A percentile compares a stretch with the other conserved stretches of the same genome.
Evolutionary conservation across 35 echinoderm and acorn worm genomes (phyloP).

Genomic region (Heliocidaris tuberculata): DNA sequence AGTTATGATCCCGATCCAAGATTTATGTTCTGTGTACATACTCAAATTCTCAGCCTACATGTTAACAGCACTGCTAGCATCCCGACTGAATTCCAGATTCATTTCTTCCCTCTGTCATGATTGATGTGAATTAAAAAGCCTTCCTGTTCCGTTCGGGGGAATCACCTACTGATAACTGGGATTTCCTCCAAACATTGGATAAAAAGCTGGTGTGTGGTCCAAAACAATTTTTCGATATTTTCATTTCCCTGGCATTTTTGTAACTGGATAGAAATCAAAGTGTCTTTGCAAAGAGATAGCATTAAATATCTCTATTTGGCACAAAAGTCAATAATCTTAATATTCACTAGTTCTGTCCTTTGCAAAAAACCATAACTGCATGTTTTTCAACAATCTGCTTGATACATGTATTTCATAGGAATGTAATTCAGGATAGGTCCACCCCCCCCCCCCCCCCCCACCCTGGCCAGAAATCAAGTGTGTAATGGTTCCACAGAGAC

Average conservation of each 20-base stretch:
- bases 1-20: not conserved
- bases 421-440: too few species aligned
- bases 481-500: too few species aligned
- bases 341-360: too few species aligned
- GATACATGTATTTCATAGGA: too few species aligned
- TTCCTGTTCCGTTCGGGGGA: not conserved
- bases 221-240: not conserved
- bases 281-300: not conserved
- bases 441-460: too few species aligned
- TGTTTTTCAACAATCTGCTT: too few species aligned
- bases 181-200: not conserved
- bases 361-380: too few species aligned
- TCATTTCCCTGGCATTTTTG: not conserved
- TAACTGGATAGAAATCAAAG: not conserved
- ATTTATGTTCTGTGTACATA: not conserved
- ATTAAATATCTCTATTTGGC: too few species aligned
- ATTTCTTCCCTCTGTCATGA: not conserved
- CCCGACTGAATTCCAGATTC: not conserved
- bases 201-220: not conserved
- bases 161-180: conserved; percentile 16
- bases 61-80: not conserved
- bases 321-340: too few species aligned
- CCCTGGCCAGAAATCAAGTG: too few species aligned
- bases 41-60: too few species aligned
- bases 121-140: not conserved